Conservation (phyloP, 2,888 invertebrate genomes). For the Emmelina monodactyla region DNA sequence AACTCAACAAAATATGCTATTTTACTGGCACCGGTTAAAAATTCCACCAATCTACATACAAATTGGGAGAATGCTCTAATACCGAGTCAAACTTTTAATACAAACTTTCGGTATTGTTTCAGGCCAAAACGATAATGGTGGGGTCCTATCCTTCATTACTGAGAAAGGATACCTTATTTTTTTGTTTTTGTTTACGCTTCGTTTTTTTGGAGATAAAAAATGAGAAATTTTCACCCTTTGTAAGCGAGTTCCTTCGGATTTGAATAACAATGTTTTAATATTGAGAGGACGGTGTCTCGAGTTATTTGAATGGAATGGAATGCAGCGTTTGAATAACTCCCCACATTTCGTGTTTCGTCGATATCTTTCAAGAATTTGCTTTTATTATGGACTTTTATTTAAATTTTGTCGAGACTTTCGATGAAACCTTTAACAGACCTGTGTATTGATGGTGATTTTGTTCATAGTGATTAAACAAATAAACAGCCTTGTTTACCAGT, state of each 20-base stretch:
- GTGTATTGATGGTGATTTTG: no score
- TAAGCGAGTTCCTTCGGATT: neutral
- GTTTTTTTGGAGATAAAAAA: neutral
- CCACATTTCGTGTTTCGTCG: neutral
- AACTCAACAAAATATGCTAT: neutral
- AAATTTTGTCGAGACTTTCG: no score
- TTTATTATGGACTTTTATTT: no score
- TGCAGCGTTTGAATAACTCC: neutral
- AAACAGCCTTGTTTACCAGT: no score
- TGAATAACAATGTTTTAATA: neutral
- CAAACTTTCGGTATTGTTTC: no score
- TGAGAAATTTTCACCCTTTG: neutral
- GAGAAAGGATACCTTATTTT: neutral
- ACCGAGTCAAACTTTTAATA: neutral
- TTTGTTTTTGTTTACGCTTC: neutral
- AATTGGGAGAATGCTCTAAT: neutral
- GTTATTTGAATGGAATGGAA: neutral
- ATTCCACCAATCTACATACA: neutral
- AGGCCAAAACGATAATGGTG: no score
- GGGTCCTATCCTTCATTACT: no score
- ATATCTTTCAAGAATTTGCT: no score
- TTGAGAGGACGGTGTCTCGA: neutral
- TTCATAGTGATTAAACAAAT: no score
- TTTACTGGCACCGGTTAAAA: neutral
- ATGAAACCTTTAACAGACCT: no score